Conservation (phyloP, 1,140 invertebrate species). For the Hypothenemus hampei region DNA sequence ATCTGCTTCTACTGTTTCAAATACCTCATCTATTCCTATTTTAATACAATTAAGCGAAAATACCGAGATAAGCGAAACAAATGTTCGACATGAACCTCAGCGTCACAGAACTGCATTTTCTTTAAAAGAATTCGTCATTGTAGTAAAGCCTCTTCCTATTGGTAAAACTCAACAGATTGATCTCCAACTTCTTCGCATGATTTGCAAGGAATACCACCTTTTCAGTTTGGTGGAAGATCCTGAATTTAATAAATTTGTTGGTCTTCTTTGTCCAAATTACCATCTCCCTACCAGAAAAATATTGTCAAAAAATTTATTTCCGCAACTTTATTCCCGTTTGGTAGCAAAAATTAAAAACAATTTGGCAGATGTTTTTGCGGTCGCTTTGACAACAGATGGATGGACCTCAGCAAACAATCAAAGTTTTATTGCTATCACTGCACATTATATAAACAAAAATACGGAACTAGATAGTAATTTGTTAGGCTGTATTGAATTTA, state of each 20-base stretch:
- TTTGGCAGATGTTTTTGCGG: neutral
- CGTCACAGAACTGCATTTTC: neutral
- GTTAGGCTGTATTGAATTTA: neutral
- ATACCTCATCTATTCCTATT: too few species aligned
- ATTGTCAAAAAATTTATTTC: neutral
- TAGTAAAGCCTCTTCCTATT: neutral
- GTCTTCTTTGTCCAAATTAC: neutral
- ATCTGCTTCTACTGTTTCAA: too few species aligned
- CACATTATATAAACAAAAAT: constrained; percentile 7
- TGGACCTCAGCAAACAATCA: constrained; percentile 4
- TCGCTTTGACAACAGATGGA: neutral
- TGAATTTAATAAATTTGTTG: neutral
- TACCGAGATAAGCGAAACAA: too few species aligned
- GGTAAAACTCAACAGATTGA: neutral
- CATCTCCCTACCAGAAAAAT: neutral
- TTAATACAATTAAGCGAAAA: too few species aligned
- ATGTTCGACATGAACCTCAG: neutral
- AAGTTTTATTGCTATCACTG: constrained; percentile 3
- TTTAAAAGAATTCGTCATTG: too few species aligned
- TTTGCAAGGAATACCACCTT: neutral
- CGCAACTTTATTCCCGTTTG: neutral
- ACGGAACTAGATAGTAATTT: neutral
- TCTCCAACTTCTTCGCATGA: neutral
- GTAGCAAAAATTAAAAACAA: neutral
- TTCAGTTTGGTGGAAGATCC: neutral